A percentile compares a stretch with the other conserved stretches of the same genome.
Conservation (phyloP, 2,888 invertebrate genomes). For the Ctena decussata region DNA sequence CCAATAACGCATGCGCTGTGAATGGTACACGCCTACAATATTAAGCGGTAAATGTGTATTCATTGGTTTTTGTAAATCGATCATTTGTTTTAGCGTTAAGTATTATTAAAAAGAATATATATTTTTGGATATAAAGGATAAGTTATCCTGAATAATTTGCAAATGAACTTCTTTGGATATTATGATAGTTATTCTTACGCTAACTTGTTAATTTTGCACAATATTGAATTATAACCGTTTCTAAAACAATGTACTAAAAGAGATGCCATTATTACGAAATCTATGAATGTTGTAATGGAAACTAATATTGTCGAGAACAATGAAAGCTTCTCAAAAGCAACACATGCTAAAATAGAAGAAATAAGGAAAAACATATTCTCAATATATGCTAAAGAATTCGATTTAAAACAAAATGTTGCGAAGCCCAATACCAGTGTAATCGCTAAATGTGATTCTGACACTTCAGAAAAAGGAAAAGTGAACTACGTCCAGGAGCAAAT, state of each 20-base stretch:
- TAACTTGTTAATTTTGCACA: too few species aligned
- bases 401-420: neutral
- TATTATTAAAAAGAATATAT: too few species aligned
- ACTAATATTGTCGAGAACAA: neutral
- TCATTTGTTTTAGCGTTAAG: neutral
- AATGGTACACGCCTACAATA: constrained; percentile 12
- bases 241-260: too few species aligned
- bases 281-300: too few species aligned
- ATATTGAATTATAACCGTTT: too few species aligned
- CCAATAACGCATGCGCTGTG: constrained; percentile 50
- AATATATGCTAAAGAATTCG: constrained; percentile 19
- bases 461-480: too few species aligned
- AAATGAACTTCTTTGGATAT: too few species aligned
- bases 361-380: constrained; percentile 24
- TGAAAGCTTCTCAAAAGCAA: neutral
- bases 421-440: neutral
- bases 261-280: too few species aligned
- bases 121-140: too few species aligned
- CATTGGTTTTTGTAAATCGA: neutral
- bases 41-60: neutral
- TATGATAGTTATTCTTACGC: too few species aligned
- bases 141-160: too few species aligned
- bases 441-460: neutral
- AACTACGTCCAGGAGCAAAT: too few species aligned
- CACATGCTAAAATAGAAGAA: constrained; percentile 6